Percentiles rank a stretch among this genome's conserved stretches.
These are phyloP conservation scores for Aspidoscelis tigris DNA, from an alignment of 2,113 vertebrate species.

Conservation along the genomic window DNA sequence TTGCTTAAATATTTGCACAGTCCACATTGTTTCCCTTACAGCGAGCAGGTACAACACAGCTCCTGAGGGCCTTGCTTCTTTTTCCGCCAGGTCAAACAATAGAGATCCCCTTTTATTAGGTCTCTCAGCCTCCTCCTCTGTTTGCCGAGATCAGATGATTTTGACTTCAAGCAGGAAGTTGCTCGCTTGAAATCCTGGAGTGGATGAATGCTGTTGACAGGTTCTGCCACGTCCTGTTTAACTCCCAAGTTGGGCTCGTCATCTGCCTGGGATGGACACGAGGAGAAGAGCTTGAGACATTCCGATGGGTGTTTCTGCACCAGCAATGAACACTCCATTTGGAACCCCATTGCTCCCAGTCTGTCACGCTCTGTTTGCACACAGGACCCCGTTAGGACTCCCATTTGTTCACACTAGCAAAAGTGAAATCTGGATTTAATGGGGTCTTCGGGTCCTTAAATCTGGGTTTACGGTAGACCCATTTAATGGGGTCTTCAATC, in stretches of 20 bases:
- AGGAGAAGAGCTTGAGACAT: not conserved
- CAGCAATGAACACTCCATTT: too few species aligned
- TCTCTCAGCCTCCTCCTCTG: constrained; percentile 66
- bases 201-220: constrained; percentile 62
- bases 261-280: constrained; percentile 10
- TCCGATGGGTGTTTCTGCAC: not conserved
- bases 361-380: too few species aligned
- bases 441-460: too few species aligned
- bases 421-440: too few species aligned
- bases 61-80: constrained; percentile 40
- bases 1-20: not conserved
- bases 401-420: too few species aligned
- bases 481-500: too few species aligned
- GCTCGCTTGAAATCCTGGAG: constrained; percentile 73
- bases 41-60: constrained; percentile 30
- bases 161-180: constrained; percentile 73
- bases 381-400: too few species aligned
- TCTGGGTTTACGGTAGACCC: too few species aligned
- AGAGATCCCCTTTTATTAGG: constrained; percentile 60
- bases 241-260: constrained; percentile 10
- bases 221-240: not conserved
- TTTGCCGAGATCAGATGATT: constrained; percentile 72
- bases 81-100: constrained; percentile 69
- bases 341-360: too few species aligned
- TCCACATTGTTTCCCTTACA: constrained; percentile 39